These are phyloP conservation scores for Amiota minor DNA, from an alignment of 2,888 invertebrate species.

Conservation along the genomic window DNA sequence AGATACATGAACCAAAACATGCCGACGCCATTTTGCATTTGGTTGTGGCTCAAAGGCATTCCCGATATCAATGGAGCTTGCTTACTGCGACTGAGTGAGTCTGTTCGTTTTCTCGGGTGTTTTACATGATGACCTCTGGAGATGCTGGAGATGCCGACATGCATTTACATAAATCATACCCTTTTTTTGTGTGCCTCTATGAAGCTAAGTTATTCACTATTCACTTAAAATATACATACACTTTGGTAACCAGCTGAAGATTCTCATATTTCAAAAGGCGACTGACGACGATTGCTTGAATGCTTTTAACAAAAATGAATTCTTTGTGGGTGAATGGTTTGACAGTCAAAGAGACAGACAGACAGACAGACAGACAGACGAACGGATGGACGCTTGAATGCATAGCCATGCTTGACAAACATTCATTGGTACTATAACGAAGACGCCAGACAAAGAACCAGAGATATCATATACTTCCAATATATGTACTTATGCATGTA, in stretches of 20 bases:
- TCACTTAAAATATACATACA: no score
- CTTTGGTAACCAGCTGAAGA: background rate
- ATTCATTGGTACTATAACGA: no score
- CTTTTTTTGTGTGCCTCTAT: constrained; percentile 49
- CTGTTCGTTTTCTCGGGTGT: no score
- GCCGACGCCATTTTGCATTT: constrained; percentile 31
- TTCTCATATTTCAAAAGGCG: constrained; percentile 22
- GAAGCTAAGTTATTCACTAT: constrained; percentile 18
- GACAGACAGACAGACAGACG: background rate
- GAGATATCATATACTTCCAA: no score
- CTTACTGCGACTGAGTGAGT: no score
- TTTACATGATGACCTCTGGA: background rate
- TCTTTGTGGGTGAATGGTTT: no score
- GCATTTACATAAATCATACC: constrained; percentile 71
- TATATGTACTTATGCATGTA: no score
- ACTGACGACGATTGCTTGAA: background rate
- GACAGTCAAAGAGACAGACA: background rate
- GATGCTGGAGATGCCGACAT: constrained; percentile 40
- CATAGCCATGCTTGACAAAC: no score
- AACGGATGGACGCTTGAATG: background rate
- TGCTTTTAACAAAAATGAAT: background rate
- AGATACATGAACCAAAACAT: background rate
- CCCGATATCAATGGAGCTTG: background rate
- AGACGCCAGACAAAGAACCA: no score
- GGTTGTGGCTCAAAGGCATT: constrained; percentile 29